Conservation (phyloP, 2,113 vertebrate genomes). For the Ondatra zibethicus region DNA sequence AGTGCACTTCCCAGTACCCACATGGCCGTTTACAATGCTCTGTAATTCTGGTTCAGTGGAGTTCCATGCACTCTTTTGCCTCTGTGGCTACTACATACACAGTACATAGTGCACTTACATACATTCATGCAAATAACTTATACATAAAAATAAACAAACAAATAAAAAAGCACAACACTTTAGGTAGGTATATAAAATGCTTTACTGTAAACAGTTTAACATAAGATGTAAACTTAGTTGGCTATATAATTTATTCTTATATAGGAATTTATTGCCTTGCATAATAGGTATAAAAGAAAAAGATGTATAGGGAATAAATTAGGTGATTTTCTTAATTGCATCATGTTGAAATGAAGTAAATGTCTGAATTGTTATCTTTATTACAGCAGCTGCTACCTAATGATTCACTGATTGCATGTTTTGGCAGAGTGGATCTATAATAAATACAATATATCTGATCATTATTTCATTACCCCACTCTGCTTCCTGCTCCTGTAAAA, state of each 20-base stretch:
- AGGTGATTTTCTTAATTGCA: not conserved
- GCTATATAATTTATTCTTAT: not conserved
- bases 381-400: not conserved
- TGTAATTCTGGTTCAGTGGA: not conserved
- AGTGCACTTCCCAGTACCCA: not conserved
- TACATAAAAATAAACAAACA: not conserved
- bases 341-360: not conserved
- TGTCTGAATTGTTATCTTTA: not conserved
- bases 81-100: not conserved
- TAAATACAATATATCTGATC: not conserved
- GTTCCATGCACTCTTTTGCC: not conserved
- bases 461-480: not conserved
- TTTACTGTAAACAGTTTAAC: not conserved
- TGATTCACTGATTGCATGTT: not conserved
- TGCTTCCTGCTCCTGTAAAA: not conserved
- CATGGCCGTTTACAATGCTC: not conserved
- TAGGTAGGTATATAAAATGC: not conserved
- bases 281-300: not conserved
- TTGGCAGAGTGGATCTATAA: not conserved
- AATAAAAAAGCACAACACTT: not conserved
- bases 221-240: not conserved
- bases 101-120: not conserved
- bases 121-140: not conserved
- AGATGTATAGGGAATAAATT: not conserved
- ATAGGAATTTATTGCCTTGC: not conserved